Evolutionary conservation across 1,140 invertebrate genomes (phyloP).

Genomic region (Belonocnema kinseyi): DNA sequence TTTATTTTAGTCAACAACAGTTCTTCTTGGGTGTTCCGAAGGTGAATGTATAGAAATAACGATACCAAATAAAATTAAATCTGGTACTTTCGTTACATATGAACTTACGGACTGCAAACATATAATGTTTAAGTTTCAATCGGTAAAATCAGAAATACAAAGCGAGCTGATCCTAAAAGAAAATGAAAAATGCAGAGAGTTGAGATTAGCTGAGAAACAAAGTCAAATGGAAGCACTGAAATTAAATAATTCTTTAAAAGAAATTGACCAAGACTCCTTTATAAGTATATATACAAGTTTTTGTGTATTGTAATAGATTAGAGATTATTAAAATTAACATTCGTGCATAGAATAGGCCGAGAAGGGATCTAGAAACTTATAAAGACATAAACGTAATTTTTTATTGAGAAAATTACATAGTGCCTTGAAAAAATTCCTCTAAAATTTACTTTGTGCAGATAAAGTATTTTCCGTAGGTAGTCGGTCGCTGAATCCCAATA

Average conservation of each 20-base stretch:
- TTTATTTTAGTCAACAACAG: constrained; percentile 60
- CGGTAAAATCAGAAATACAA: constrained; percentile 78
- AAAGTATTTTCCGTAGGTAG: too few species aligned
- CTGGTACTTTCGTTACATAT: constrained; percentile 72
- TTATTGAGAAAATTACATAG: too few species aligned
- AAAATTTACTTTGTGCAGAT: too few species aligned
- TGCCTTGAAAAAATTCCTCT: too few species aligned
- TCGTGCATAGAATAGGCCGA: too few species aligned
- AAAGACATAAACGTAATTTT: too few species aligned
- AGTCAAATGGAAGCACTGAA: constrained; percentile 76
- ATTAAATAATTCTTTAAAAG: constrained; percentile 76
- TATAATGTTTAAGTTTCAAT: constrained; percentile 75
- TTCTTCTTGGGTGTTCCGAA: constrained; percentile 76
- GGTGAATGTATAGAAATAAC: constrained; percentile 77
- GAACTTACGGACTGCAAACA: constrained; percentile 71
- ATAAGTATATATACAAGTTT: constrained; percentile 63
- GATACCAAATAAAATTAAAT: constrained; percentile 70
- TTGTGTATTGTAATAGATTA: neutral
- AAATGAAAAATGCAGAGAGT: constrained; percentile 72
- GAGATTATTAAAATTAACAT: too few species aligned
- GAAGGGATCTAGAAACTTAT: too few species aligned
- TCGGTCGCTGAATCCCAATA: too few species aligned
- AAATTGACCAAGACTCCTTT: constrained; percentile 78
- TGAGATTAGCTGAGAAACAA: constrained; percentile 75
- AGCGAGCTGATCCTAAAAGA: constrained; percentile 70